Evolutionary conservation across 2,888 invertebrate genomes (phyloP).

Genomic region (Chelonus formosanus): DNA sequence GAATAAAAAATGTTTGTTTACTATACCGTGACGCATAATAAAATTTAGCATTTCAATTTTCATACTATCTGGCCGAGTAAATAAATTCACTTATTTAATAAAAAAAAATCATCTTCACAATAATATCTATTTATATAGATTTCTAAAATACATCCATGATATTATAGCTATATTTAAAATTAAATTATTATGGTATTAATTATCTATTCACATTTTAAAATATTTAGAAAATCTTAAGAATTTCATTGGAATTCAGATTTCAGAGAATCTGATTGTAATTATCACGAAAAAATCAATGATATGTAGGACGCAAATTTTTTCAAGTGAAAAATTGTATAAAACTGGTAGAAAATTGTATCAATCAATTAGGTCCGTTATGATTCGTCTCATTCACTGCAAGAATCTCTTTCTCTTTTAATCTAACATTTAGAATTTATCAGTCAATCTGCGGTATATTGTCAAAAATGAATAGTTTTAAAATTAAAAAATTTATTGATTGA

Average conservation of each 20-base stretch:
- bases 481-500: too few species aligned
- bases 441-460: neutral
- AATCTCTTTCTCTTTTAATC: constrained; percentile 14
- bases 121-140: too few species aligned
- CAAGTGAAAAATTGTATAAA: constrained; percentile 40
- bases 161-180: too few species aligned
- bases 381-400: constrained; percentile 19
- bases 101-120: too few species aligned
- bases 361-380: constrained; percentile 38
- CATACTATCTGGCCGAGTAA: too few species aligned
- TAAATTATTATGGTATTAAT: too few species aligned
- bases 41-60: too few species aligned
- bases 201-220: neutral
- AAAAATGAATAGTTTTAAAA: too few species aligned
- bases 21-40: too few species aligned
- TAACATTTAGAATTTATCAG: constrained; percentile 2
- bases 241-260: constrained; percentile 32
- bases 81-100: too few species aligned
- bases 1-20: too few species aligned
- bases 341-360: constrained; percentile 40
- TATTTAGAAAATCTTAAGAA: constrained; percentile 34
- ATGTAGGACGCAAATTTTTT: constrained; percentile 35
- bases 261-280: constrained; percentile 27
- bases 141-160: too few species aligned
- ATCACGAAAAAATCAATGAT: constrained; percentile 40